Base-by-base conservation (phyloP, 2,888 invertebrate genomes). In the Torymus texanus region DNA sequence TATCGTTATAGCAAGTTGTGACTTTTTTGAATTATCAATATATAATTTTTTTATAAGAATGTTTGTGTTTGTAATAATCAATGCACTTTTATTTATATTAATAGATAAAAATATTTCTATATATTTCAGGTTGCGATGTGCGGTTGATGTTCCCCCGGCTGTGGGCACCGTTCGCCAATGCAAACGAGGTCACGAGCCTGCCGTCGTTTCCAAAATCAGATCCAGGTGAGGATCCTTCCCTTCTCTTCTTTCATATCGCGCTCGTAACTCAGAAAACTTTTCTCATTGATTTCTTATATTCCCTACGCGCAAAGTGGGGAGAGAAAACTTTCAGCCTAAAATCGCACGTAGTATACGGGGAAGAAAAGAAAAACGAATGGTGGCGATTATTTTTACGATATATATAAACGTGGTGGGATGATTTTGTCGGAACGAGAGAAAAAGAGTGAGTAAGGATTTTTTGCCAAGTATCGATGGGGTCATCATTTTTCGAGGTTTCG, bases 101-200 rank as follows among this genome's bases (percentile, higher is more conserved):
- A 41, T 16, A 2, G 55, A 16, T 56, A n/a, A 13, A 56, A 18
- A n/a, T 16, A 55, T 21, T 77, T 67, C 2, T 21, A 79, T 66
- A 67, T 83, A 68, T 50, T 87, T 67, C 88, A 78, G 90, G 87
- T 83, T 90, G 89, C 84, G 88, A 89, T 83, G 88, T 90, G 61
- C 88, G 90, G 75, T 84, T 90, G 82, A 87, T 90, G 86, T 90
- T 90, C 79, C 90, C 90, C 65, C 87, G 90, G 83, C 83, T 90
- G 56, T 90, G 90, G 90, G 89, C 89, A 14, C 90, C 90, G 8
- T 89, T 90, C 79, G 85, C 84, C 18, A 89, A 85, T 66, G 79
- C 87, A 12, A 87, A 86, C 77, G 89, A 89, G 58, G 83, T 88
- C 84, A 88, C 88, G 78, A 87, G 82, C 66, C 81, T 90, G 62